These are phyloP conservation scores for Halichoeres trimaculatus DNA, from an alignment of 2,113 vertebrate species.

Conservation along the genomic window DNA sequence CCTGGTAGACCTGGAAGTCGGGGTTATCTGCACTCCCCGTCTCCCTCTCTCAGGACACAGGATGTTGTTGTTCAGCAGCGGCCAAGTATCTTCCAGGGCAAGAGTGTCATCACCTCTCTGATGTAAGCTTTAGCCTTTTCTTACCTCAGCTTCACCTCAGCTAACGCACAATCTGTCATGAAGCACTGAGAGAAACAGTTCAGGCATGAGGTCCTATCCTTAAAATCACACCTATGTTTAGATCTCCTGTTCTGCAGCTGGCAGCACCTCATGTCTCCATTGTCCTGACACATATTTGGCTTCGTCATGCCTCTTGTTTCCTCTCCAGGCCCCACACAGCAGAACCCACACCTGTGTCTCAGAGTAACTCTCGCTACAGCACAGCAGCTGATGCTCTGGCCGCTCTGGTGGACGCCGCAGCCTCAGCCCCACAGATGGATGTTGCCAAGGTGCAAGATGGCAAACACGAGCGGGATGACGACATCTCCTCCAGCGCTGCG, in stretches of 20 bases:
- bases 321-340: slow-evolving; percentile 76
- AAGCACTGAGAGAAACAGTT: too few species aligned
- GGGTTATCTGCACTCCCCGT: slow-evolving; percentile 91
- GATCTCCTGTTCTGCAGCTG: neutral
- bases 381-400: slow-evolving; percentile 95
- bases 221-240: too few species aligned
- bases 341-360: slow-evolving; percentile 79
- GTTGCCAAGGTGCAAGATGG: slow-evolving; percentile 92
- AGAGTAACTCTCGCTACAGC: slow-evolving; percentile 91
- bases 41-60: slow-evolving; percentile 91
- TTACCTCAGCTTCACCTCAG: too few species aligned
- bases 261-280: neutral
- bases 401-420: slow-evolving; percentile 94
- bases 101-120: slow-evolving; percentile 95
- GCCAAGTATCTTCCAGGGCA: slow-evolving; percentile 97
- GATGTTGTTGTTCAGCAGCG: slow-evolving; percentile 93
- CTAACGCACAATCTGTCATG: too few species aligned
- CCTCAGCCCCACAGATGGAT: slow-evolving; percentile 95
- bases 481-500: slow-evolving; percentile 74
- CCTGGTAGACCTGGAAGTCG: slow-evolving; percentile 91
- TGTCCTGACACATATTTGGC: neutral
- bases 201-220: too few species aligned
- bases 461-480: slow-evolving; percentile 92
- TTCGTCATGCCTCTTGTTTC: neutral
- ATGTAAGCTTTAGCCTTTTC: slow-evolving; percentile 83